Conservation (phyloP, 2,888 invertebrate species). For the Thysanoteuthis rhombus region DNA sequence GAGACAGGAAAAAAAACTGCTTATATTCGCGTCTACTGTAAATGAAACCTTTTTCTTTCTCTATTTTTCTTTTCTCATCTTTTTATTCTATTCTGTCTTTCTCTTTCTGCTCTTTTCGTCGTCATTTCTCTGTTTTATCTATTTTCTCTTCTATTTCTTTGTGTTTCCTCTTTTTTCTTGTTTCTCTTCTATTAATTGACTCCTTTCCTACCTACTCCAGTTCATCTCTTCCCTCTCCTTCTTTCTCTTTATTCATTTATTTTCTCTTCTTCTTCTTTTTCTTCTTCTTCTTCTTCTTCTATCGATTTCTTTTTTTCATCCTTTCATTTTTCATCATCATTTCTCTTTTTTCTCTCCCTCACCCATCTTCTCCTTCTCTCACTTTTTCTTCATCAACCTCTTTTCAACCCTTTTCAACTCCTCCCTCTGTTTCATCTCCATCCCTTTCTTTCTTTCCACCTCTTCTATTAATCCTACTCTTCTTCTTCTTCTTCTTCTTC, state of each 20-base stretch:
- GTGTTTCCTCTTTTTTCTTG: neutral
- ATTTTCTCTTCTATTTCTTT: neutral
- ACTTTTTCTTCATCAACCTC: accelerated
- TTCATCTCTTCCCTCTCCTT: neutral
- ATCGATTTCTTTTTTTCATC: too few species aligned
- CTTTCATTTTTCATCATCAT: neutral
- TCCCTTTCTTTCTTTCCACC: neutral
- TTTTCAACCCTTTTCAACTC: neutral
- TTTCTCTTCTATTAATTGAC: neutral
- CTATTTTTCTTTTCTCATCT: too few species aligned
- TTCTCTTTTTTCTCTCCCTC: neutral
- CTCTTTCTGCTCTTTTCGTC: neutral
- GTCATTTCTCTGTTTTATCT: neutral
- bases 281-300: neutral
- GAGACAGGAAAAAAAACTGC: neutral
- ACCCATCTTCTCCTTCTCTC: neutral
- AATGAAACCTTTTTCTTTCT: neutral
- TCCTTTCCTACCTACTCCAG: neutral
- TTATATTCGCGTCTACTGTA: neutral
- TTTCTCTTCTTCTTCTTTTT: neutral
- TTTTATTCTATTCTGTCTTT: neutral
- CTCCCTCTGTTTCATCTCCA: neutral
- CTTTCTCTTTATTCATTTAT: neutral
- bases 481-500: neutral
- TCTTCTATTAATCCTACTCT: neutral